These are phyloP conservation scores for Lacanobia wlatinum DNA, from an alignment of 2,888 invertebrate genomes.

Conservation along the genomic window DNA sequence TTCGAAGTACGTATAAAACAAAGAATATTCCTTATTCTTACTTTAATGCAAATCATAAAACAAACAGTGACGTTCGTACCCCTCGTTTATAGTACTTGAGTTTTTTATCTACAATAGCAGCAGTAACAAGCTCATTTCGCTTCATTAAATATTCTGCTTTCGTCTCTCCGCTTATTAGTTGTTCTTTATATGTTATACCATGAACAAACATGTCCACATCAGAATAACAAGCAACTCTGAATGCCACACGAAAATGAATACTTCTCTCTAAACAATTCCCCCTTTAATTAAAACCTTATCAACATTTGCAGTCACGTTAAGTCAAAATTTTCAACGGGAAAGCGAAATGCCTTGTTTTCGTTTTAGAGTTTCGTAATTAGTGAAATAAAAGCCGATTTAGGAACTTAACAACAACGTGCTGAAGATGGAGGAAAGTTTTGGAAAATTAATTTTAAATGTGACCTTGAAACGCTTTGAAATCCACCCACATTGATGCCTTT, in stretches of 20 bases:
- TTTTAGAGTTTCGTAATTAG: constrained; percentile 62
- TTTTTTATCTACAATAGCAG: constrained; percentile 44
- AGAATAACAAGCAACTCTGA: constrained; percentile 50
- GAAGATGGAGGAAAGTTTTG: constrained; percentile 33
- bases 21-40: constrained; percentile 20
- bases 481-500: neutral
- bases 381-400: constrained; percentile 59
- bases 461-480: constrained; percentile 8
- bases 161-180: constrained; percentile 57
- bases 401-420: constrained; percentile 45
- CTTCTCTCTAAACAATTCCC: constrained; percentile 61
- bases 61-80: constrained; percentile 12
- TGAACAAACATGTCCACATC: constrained; percentile 52
- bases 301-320: constrained; percentile 67
- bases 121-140: constrained; percentile 40
- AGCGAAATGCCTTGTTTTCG: constrained; percentile 57
- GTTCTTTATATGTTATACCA: constrained; percentile 50
- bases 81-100: constrained; percentile 37
- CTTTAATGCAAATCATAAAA: constrained; percentile 15
- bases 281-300: constrained; percentile 73
- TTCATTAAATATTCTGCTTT: constrained; percentile 58
- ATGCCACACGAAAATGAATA: constrained; percentile 41
- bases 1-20: neutral
- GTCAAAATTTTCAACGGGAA: constrained; percentile 64
- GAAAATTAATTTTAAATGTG: constrained; percentile 40